phyloP scores from a whole-genome alignment of 2,888 invertebrate species.

The Thecocarcelia acutangulata region DNA sequence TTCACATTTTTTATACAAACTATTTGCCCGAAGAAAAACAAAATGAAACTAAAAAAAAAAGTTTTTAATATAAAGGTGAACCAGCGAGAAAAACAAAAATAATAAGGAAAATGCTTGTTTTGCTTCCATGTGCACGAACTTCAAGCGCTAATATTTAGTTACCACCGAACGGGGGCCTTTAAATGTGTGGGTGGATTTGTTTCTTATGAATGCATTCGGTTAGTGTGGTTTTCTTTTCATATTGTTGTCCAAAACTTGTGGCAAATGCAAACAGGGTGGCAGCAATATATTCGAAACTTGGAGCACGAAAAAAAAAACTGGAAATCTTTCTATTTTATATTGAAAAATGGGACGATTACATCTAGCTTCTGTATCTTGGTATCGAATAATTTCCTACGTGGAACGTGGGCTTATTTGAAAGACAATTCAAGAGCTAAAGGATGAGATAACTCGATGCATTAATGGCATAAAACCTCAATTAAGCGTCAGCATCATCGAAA shows the following conservation, averaged over 20 bases:
- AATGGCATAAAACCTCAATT: too few species aligned
- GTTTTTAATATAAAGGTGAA: constrained; percentile 22
- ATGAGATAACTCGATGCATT: too few species aligned
- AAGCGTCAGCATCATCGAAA: too few species aligned
- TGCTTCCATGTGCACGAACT: constrained; percentile 10
- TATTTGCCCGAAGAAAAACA: constrained; percentile 49
- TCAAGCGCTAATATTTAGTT: constrained; percentile 41
- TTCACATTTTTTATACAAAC: constrained; percentile 47
- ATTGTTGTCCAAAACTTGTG: not conserved
- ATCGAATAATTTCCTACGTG: too few species aligned
- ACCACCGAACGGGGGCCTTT: constrained; percentile 50
- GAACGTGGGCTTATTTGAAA: too few species aligned
- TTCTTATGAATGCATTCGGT: constrained; percentile 19
- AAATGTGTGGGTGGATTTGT: constrained; percentile 51
- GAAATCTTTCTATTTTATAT: not conserved
- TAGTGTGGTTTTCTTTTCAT: not conserved
- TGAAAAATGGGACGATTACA: too few species aligned
- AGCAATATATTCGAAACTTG: not conserved
- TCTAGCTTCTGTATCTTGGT: too few species aligned
- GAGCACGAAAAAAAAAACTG: too few species aligned
- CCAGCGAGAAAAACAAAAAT: not conserved
- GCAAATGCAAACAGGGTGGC: constrained; percentile 22
- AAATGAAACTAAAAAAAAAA: not conserved
- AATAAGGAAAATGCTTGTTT: constrained; percentile 7
- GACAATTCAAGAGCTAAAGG: too few species aligned